phyloP scores from a whole-genome alignment of 92 coral and sea anemone species.

The Micromussa lordhowensis region DNA sequence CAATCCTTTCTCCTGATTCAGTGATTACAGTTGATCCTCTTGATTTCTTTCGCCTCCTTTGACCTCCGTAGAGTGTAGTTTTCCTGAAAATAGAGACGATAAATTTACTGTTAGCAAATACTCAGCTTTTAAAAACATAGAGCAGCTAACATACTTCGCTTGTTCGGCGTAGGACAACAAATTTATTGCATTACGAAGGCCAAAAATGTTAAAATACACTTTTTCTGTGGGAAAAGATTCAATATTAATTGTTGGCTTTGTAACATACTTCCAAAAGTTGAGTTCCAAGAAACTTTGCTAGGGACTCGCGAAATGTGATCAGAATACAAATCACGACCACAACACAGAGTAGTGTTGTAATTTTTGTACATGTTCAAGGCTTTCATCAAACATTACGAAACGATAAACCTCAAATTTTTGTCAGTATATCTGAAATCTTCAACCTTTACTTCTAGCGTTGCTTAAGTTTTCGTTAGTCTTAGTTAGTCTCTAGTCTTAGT shows the following conservation, averaged over 20 bases:
- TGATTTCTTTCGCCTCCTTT: background rate
- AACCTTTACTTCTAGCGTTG: background rate
- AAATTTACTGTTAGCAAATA: background rate
- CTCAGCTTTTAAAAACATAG: background rate
- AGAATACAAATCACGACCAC: background rate
- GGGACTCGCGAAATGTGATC: background rate
- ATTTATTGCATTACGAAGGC: background rate
- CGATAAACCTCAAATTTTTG: background rate
- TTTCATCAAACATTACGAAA: background rate
- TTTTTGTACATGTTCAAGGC: background rate
- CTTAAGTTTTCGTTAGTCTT: too few species aligned
- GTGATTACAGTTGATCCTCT: background rate
- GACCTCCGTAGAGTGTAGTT: background rate
- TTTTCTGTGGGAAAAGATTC: background rate
- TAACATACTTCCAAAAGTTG: background rate
- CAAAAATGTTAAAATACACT: background rate
- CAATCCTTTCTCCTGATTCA: background rate
- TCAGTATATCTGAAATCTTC: background rate
- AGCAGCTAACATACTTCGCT: background rate
- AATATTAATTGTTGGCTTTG: background rate
- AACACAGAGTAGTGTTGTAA: background rate
- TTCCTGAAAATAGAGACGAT: background rate
- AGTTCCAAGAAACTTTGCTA: background rate
- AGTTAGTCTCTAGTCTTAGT: too few species aligned
- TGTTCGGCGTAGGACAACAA: background rate